Percentiles rank a stretch among this genome's conserved stretches.
phyloP scores from a whole-genome alignment of 2,797 vertebrate species.

The Coracias cyanogaster region DNA sequence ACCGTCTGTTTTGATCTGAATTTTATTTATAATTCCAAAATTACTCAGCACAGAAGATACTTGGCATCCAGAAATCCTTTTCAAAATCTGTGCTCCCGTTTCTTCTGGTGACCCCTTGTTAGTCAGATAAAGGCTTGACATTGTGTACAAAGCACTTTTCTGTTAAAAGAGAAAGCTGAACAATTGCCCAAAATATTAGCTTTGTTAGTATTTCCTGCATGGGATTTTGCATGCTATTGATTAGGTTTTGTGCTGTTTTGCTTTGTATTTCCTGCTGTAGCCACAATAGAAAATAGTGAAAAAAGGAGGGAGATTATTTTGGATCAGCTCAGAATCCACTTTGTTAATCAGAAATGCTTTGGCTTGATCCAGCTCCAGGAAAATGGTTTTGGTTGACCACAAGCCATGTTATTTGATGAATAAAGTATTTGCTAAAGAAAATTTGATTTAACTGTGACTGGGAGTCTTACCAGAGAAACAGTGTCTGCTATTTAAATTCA shows the following conservation, averaged over 20 bases:
- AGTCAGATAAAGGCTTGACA: background rate
- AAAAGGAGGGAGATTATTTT: background rate
- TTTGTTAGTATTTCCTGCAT: background rate
- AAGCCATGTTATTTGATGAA: background rate
- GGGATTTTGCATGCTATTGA: background rate
- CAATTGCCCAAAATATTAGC: background rate
- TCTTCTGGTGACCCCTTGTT: background rate
- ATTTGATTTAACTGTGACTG: background rate
- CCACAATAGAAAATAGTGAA: background rate
- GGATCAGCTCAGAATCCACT: background rate
- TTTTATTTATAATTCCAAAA: conserved; percentile 32
- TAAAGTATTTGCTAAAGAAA: background rate
- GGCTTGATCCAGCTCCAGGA: background rate
- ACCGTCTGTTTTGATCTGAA: conserved; percentile 35
- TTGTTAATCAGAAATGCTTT: background rate
- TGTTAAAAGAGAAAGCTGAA: background rate
- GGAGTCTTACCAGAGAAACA: background rate
- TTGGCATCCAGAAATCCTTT: background rate
- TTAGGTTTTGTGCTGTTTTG: background rate
- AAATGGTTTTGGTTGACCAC: background rate
- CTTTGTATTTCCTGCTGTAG: background rate
- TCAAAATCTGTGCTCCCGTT: background rate
- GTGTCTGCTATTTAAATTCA: background rate
- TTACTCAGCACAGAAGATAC: background rate
- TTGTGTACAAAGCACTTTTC: background rate